phyloP scores from a whole-genome alignment of 2,113 vertebrate genomes.

The Chaetodon trifascialis region DNA sequence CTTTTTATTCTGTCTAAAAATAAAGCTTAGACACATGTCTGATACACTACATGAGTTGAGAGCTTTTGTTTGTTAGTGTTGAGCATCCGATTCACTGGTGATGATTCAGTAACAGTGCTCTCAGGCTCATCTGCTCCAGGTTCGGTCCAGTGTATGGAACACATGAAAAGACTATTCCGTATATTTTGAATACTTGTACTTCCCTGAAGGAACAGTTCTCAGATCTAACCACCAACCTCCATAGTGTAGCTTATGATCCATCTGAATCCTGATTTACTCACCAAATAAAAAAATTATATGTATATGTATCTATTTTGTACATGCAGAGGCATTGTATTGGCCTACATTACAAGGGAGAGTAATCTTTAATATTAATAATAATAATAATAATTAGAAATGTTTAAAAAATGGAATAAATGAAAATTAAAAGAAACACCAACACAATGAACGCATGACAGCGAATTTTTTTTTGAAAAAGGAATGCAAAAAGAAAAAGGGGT shows the following conservation, averaged over 20 bases:
- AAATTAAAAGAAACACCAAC: background rate
- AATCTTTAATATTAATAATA: no score
- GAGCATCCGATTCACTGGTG: constrained; percentile 4
- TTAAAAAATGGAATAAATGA: no score
- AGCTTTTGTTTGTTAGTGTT: constrained; percentile 39
- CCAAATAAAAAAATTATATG: no score
- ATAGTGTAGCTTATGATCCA: background rate
- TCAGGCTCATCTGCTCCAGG: background rate
- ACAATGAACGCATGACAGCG: background rate
- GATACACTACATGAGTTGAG: constrained; percentile 14
- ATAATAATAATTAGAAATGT: no score
- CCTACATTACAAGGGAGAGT: no score
- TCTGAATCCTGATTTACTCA: background rate
- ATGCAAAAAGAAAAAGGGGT: background rate
- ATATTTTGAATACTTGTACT: background rate
- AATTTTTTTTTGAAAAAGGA: background rate
- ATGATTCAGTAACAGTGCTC: constrained; percentile 13
- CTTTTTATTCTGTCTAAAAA: constrained; percentile 65
- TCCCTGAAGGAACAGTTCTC: background rate
- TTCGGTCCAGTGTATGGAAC: background rate
- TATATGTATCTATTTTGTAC: no score
- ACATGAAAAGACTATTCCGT: background rate
- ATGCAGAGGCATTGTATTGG: no score
- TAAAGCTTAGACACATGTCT: constrained; percentile 55
- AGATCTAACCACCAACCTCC: background rate